These are phyloP conservation scores for Grallaria varia DNA, from an alignment of 2,113 vertebrate genomes.

Conservation along the genomic window DNA sequence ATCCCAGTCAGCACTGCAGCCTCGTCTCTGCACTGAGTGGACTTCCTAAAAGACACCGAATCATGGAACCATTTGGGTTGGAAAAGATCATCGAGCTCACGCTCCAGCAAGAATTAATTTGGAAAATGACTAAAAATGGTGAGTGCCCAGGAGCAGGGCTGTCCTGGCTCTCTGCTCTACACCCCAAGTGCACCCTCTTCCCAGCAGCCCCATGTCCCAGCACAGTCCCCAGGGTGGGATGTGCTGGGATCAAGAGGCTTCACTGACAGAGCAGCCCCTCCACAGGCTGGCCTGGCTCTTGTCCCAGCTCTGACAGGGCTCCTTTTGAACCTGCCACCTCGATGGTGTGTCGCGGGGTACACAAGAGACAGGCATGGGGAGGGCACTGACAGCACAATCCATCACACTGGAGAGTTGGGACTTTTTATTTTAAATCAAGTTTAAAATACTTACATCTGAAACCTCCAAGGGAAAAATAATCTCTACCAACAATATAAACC, in stretches of 20 bases:
- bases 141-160: background rate
- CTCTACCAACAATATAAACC: background rate
- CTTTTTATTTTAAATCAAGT: background rate
- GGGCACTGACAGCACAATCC: background rate
- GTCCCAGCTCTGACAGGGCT: background rate
- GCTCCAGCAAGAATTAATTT: background rate
- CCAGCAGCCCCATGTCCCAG: background rate
- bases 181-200: fast-evolving
- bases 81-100: background rate
- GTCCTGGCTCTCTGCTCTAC: background rate
- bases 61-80: background rate
- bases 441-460: background rate
- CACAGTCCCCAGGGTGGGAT: background rate
- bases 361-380: background rate
- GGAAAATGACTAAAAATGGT: background rate
- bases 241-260: background rate
- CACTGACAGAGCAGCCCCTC: background rate
- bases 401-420: background rate
- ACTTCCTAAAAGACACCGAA: background rate
- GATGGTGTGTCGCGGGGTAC: fast-evolving
- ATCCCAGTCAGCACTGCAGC: fast-evolving
- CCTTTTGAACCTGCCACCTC: background rate
- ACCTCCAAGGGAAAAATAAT: background rate
- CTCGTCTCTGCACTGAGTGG: background rate
- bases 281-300: background rate